Evolutionary conservation across 2,888 invertebrate genomes (phyloP).

Genomic region (Ophion obscuratus): DNA sequence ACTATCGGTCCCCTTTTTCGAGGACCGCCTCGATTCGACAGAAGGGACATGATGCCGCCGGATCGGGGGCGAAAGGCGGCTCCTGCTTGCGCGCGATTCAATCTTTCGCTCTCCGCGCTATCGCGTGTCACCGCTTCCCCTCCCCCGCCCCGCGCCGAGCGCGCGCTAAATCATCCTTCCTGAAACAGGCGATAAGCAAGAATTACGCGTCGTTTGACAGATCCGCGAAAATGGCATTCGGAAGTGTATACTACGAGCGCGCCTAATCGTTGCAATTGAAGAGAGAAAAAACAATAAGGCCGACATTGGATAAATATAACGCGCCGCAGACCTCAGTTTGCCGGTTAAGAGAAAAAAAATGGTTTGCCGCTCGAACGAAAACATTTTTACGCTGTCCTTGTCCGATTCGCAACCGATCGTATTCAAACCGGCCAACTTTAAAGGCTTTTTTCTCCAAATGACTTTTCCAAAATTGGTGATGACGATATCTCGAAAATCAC

Average conservation of each 20-base stretch:
- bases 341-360: too few relatives aligned
- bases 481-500: too few relatives aligned
- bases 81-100: neutral
- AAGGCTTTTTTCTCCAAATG: too few relatives aligned
- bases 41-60: constrained; percentile 79
- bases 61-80: neutral
- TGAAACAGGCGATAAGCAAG: constrained; percentile 3
- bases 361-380: too few relatives aligned
- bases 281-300: too few relatives aligned
- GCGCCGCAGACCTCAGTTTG: too few relatives aligned
- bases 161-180: constrained; percentile 24
- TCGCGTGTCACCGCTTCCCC: neutral
- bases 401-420: too few relatives aligned
- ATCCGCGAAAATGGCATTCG: neutral
- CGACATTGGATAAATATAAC: too few relatives aligned
- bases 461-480: too few relatives aligned
- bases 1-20: constrained; percentile 80
- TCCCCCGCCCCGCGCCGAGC: neutral
- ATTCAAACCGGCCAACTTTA: too few relatives aligned
- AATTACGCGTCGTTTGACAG: neutral
- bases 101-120: neutral
- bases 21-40: constrained; percentile 82
- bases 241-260: neutral
- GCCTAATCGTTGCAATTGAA: too few relatives aligned
- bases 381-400: too few relatives aligned